A percentile compares a stretch with the other conserved stretches of the same genome.
Evolutionary conservation across 1,140 invertebrate genomes (phyloP).

Genomic region (Saccostrea cuccullata): DNA sequence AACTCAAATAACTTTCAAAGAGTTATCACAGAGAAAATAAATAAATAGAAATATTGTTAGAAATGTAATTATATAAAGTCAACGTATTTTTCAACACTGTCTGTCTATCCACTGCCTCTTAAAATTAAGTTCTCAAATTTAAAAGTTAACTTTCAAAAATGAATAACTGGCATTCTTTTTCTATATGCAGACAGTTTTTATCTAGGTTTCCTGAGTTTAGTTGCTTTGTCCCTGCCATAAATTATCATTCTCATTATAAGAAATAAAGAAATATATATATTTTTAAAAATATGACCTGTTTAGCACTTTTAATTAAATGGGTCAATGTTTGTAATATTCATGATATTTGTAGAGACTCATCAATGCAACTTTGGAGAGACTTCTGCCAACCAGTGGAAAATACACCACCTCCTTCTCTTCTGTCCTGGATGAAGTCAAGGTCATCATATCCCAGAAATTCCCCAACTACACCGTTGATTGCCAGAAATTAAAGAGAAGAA

Average conservation of each 20-base stretch:
- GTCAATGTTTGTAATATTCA: not conserved
- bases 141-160: too few relatives aligned
- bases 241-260: not conserved
- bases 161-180: too few relatives aligned
- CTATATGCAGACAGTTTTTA: too few relatives aligned
- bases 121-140: too few relatives aligned
- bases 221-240: not conserved
- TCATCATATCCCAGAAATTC: not conserved
- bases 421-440: not conserved
- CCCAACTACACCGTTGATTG: not conserved
- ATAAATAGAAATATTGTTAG: too few relatives aligned
- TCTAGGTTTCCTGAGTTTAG: too few relatives aligned
- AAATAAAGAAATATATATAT: not conserved
- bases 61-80: too few relatives aligned
- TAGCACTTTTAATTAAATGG: not conserved
- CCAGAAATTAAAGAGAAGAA: not conserved
- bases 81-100: too few relatives aligned
- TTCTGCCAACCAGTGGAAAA: not conserved
- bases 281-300: not conserved
- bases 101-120: too few relatives aligned
- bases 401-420: not conserved
- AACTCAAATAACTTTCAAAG: too few relatives aligned
- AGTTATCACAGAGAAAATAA: too few relatives aligned
- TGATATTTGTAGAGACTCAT: not conserved
- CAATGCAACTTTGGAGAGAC: not conserved